Conservation (phyloP, 2,113 vertebrate species). For the Chaenocephalus aceratus region DNA sequence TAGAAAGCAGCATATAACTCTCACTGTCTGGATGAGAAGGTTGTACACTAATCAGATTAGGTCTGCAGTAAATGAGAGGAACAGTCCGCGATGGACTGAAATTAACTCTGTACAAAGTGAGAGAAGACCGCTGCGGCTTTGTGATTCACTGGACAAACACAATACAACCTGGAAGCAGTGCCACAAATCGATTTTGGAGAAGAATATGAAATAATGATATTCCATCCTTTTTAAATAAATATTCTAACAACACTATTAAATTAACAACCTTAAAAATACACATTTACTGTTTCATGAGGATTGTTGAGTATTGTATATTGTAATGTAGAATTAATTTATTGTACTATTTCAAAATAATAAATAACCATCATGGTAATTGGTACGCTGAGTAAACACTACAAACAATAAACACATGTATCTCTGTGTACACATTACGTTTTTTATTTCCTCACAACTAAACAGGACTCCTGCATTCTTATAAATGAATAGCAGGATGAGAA, state of each 20-base stretch:
- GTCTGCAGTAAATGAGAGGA: constrained; percentile 10
- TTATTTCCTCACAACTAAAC: not conserved
- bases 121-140: not conserved
- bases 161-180: not conserved
- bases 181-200: not conserved
- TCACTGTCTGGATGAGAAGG: constrained; percentile 8
- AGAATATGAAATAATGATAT: not conserved
- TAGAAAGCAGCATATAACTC: constrained; percentile 12
- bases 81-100: not conserved
- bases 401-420: not conserved
- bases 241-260: not conserved
- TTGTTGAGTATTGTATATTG: not conserved
- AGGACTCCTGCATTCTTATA: not conserved
- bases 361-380: not conserved
- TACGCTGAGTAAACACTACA: not conserved
- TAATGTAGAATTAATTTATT: not conserved
- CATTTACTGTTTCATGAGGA: not conserved
- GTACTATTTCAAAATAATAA: not conserved
- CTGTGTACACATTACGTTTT: not conserved
- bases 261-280: not conserved
- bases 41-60: constrained; percentile 1
- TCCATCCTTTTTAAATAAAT: not conserved
- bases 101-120: not conserved
- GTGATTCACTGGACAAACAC: not conserved
- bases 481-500: not conserved